Percentiles rank a stretch among this genome's conserved stretches.
phyloP scores from a whole-genome alignment of 1,140 invertebrate genomes.

The Drosophila ercepeae region DNA sequence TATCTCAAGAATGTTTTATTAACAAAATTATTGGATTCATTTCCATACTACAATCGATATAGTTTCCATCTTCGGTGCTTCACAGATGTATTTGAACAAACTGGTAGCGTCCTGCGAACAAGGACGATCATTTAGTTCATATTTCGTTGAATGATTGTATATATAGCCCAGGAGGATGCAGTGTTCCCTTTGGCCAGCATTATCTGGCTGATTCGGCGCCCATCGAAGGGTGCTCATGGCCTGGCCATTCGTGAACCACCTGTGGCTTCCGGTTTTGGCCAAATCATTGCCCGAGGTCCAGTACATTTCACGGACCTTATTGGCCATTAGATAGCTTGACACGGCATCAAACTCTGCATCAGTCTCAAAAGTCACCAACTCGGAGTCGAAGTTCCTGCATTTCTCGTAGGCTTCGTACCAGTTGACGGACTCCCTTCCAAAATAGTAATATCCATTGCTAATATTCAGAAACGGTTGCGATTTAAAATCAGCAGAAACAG shows the following conservation, averaged over 20 bases:
- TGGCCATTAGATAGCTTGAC: not conserved
- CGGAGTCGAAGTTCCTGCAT: constrained; percentile 17
- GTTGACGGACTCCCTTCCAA: constrained; percentile 26
- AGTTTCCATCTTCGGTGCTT: constrained; percentile 86
- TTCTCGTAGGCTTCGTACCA: constrained; percentile 47
- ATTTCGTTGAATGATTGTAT: constrained; percentile 7
- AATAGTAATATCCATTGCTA: constrained; percentile 30
- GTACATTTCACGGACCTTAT: not conserved
- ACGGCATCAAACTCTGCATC: constrained; percentile 27
- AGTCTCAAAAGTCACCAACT: constrained; percentile 46
- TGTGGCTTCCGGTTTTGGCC: constrained; percentile 24
- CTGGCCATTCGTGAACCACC: constrained; percentile 36
- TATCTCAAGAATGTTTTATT: constrained; percentile 56
- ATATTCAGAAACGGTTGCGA: constrained; percentile 32
- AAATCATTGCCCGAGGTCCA: constrained; percentile 58
- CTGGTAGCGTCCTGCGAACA: constrained; percentile 18
- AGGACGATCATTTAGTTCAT: constrained; percentile 36
- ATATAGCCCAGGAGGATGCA: constrained; percentile 42
- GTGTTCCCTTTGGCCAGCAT: constrained; percentile 31
- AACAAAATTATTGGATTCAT: not conserved
- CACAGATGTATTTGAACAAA: constrained; percentile 80
- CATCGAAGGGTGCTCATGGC: constrained; percentile 29
- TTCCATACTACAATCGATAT: constrained; percentile 82
- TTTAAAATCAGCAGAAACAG: constrained; percentile 1
- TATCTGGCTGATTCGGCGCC: constrained; percentile 42